Evolutionary conservation across 2,113 vertebrate genomes (phyloP).

Genomic region (Phainopepla nitens): DNA sequence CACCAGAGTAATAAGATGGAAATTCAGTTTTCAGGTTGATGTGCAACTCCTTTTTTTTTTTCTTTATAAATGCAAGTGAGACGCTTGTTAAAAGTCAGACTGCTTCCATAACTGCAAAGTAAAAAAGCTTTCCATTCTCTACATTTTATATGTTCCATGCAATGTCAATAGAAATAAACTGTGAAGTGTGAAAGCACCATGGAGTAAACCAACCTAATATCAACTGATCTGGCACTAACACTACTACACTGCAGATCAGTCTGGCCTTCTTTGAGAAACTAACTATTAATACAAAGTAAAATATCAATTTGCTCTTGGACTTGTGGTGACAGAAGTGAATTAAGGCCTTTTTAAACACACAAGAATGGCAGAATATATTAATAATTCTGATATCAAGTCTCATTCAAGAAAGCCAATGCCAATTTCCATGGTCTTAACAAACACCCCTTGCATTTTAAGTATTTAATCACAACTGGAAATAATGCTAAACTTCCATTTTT

Average conservation of each 20-base stretch:
- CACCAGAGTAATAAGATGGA: not conserved
- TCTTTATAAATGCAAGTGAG: not conserved
- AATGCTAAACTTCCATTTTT: not conserved
- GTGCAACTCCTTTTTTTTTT: not conserved
- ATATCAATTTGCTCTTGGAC: not conserved
- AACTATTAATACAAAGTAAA: not conserved
- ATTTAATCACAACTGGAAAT: not conserved
- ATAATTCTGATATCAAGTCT: not conserved
- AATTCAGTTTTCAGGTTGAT: not conserved
- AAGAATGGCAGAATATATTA: not conserved
- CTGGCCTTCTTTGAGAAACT: not conserved
- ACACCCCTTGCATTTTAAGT: not conserved
- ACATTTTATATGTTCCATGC: not conserved
- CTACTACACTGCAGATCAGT: not conserved
- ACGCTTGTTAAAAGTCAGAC: not conserved
- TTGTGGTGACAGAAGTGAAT: not conserved
- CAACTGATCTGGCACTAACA: not conserved
- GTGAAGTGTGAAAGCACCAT: not conserved
- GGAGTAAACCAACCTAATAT: not conserved
- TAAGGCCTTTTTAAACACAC: not conserved
- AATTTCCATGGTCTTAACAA: not conserved
- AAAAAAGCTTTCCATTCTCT: not conserved
- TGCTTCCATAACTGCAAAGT: not conserved
- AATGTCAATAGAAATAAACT: not conserved
- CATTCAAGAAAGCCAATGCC: not conserved